Percentiles rank a stretch among this genome's conserved stretches.
Conservation (phyloP, 1,140 invertebrate species). For the Babylonia areolata region DNA sequence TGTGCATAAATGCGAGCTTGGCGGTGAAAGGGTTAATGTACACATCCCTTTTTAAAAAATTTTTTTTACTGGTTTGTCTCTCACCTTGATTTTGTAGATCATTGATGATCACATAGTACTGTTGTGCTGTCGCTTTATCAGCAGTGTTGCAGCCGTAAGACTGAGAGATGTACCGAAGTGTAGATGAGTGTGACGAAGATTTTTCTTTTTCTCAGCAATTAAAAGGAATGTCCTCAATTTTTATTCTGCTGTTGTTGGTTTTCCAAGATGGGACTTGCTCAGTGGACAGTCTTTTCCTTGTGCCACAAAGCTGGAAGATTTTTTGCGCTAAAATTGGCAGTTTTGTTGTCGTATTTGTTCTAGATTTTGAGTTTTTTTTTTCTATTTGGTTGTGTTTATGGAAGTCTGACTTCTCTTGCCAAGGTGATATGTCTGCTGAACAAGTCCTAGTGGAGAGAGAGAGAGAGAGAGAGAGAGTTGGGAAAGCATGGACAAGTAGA, state of each 20-base stretch:
- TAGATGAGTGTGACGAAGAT: background rate
- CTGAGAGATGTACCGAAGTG: background rate
- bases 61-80: background rate
- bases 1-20: no score
- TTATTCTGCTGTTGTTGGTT: background rate
- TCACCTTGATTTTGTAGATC: background rate
- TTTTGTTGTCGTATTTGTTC: slow-evolving; percentile 9
- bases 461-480: background rate
- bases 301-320: no score
- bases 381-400: background rate
- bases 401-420: background rate
- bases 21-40: no score
- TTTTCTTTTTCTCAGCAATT: background rate
- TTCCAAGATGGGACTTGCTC: slow-evolving; percentile 28
- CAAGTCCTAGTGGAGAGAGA: slow-evolving; percentile 9
- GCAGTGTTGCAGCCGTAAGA: background rate
- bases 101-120: background rate
- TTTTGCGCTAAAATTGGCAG: no score
- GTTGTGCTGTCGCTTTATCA: background rate
- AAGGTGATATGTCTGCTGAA: slow-evolving; percentile 23
- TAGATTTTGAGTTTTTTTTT: background rate
- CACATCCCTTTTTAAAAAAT: background rate
- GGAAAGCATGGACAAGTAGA: background rate
- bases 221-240: background rate
- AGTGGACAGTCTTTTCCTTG: slow-evolving; percentile 3